Base-by-base conservation (phyloP, 2,797 vertebrate species). In the Ispidina lecontei region DNA sequence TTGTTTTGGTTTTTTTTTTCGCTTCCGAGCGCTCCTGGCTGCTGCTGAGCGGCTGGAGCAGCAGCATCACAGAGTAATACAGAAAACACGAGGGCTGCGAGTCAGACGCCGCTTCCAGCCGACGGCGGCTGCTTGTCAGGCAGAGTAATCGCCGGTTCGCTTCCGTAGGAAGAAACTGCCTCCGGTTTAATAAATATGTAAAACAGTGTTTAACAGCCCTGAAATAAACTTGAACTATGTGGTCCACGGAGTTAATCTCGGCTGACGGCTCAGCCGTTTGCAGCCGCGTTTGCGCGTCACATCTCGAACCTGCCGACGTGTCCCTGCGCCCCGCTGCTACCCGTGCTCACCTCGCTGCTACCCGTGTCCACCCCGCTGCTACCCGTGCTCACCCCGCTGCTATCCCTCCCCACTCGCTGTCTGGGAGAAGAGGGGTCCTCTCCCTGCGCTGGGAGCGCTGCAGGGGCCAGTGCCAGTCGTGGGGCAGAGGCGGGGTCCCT, bases 261-360 rank as follows among this genome's bases (percentile, higher is more conserved):
- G 3, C 43, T 3, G 3, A 25, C 0, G 1, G 55, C 1, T 0
- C 91, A 46, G 69, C 52, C 1, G 1, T 31, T 35, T 14, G 55
- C 3, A 0, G 2, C 54, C 1, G 0, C 12, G 67, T 37, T 20
- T 43, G 54, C 3, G 2, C 11, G 39, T 31, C 67, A 4, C 52
- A 2, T 10, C 2, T 35, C 3, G 29, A 29, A 9, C 43, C 52
- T 18, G 3, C 35, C 20, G 44, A 4, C 6, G 4, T 4, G 4
- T 20, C 46, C 76, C 52, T 11, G 1, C 6, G 6, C 8, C 59
- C 33, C 29, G 0, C 8, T 26, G 25, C 47, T 4, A 26, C 46
- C 12, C 43, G 43, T 44, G 17, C 43, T 12, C 37, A 39, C 43
- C 43, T 19, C 43, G 20, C 43, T 44, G 17, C 43, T 44, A 20